Evolutionary conservation across 2,888 invertebrate genomes (phyloP).

Genomic region (Synanthedon andrenaeformis): DNA sequence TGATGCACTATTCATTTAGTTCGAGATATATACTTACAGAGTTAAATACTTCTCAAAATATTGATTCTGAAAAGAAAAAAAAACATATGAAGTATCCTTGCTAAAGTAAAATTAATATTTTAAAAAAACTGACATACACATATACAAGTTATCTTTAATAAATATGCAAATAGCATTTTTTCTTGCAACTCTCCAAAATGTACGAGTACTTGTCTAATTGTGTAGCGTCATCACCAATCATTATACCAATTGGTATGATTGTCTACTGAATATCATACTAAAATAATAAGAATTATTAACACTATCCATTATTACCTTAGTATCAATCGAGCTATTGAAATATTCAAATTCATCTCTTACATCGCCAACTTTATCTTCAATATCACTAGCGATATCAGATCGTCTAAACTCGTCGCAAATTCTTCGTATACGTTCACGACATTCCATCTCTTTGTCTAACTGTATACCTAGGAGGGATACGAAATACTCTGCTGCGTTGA

Average conservation of each 20-base stretch:
- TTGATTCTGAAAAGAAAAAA: constrained; percentile 48
- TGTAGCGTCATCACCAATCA: too few relatives aligned
- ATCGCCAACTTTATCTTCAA: constrained; percentile 43
- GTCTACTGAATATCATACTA: neutral
- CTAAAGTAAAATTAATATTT: too few relatives aligned
- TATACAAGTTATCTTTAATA: too few relatives aligned
- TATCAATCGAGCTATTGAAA: constrained; percentile 43
- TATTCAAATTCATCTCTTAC: constrained; percentile 55
- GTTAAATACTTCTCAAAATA: constrained; percentile 62
- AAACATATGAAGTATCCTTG: too few relatives aligned
- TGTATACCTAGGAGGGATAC: constrained; percentile 71
- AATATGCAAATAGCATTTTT: too few relatives aligned
- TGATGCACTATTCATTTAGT: neutral
- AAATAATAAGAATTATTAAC: neutral
- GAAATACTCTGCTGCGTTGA: constrained; percentile 89
- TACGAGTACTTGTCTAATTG: too few relatives aligned
- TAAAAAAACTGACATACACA: too few relatives aligned
- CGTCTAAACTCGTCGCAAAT: constrained; percentile 70
- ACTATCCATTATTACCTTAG: constrained; percentile 47
- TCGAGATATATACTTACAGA: constrained; percentile 48
- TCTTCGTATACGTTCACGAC: constrained; percentile 49
- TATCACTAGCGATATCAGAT: constrained; percentile 49
- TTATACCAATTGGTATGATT: too few relatives aligned
- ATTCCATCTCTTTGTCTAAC: constrained; percentile 48
- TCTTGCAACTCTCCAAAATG: too few relatives aligned